Conservation (phyloP, 2,113 vertebrate species). For the Megaceryle maxima region DNA sequence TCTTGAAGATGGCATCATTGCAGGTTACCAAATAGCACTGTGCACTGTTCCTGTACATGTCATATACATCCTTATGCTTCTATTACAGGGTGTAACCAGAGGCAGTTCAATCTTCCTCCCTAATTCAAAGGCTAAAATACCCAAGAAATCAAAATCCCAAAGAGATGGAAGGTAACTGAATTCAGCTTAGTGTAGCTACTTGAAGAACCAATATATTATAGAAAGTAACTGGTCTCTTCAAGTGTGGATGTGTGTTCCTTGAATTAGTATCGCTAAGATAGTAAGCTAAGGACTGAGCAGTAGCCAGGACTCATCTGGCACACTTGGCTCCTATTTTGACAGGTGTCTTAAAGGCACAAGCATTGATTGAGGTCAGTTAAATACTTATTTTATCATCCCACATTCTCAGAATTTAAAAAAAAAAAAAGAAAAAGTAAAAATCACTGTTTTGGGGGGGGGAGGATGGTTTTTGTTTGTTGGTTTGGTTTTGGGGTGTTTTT, state of each 20-base stretch:
- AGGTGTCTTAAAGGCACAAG: background rate
- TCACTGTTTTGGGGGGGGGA: no score
- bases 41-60: background rate
- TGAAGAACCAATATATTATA: background rate
- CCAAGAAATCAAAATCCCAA: background rate
- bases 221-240: background rate
- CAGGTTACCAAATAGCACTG: background rate
- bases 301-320: background rate
- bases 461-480: no score
- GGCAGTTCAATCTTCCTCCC: background rate
- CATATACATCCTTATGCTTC: background rate
- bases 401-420: background rate
- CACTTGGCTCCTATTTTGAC: background rate
- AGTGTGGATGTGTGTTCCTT: accelerated
- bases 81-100: background rate
- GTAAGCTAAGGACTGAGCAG: background rate
- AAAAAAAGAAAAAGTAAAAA: background rate
- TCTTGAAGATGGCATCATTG: background rate
- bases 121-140: background rate
- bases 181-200: background rate
- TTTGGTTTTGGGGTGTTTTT: background rate
- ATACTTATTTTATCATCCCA: background rate
- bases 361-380: background rate
- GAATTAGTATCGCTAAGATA: background rate
- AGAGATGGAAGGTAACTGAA: background rate